A percentile compares a stretch with the other conserved stretches of the same genome.
phyloP scores from a whole-genome alignment of 2,797 vertebrate species.

The Tokudaia tokunoshimensis region DNA sequence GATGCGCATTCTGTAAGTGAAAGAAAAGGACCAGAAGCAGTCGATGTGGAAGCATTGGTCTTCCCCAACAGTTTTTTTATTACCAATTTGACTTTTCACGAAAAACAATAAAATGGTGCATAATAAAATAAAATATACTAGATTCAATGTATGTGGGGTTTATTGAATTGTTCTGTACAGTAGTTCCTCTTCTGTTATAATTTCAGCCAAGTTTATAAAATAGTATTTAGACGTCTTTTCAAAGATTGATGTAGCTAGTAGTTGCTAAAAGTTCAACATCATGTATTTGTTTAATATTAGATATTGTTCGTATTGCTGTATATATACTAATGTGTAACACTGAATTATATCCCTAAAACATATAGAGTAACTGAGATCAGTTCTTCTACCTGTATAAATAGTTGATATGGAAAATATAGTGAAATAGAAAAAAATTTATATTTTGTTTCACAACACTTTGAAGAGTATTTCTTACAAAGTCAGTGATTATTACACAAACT shows the following conservation, averaged over 20 bases:
- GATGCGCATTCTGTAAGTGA: background rate
- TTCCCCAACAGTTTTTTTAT: slow-evolving; percentile 23
- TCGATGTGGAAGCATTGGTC: slow-evolving; percentile 19
- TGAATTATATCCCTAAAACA: slow-evolving; percentile 50
- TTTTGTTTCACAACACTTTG: slow-evolving; percentile 30
- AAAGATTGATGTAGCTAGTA: background rate
- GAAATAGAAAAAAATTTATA: slow-evolving; percentile 39
- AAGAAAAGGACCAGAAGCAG: slow-evolving; percentile 27
- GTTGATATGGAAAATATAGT: slow-evolving; percentile 17
- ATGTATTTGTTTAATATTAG: slow-evolving; percentile 53
- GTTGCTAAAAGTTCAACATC: slow-evolving; percentile 44
- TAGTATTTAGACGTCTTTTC: background rate
- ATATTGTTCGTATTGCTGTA: background rate
- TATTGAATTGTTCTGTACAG: slow-evolving; percentile 26
- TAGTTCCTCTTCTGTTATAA: slow-evolving; percentile 35
- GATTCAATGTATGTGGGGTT: background rate
- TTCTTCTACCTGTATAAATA: background rate
- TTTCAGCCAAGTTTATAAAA: slow-evolving; percentile 51
- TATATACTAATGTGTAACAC: background rate
- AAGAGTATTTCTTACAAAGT: slow-evolving; percentile 41
- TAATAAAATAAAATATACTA: background rate
- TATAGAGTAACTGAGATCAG: slow-evolving; percentile 27
- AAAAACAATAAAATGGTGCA: background rate
- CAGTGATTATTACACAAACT: slow-evolving; percentile 6
- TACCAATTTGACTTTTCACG: background rate